phyloP scores from a whole-genome alignment of 1,140 invertebrate genomes.

The Anoplolepis gracilipes region DNA sequence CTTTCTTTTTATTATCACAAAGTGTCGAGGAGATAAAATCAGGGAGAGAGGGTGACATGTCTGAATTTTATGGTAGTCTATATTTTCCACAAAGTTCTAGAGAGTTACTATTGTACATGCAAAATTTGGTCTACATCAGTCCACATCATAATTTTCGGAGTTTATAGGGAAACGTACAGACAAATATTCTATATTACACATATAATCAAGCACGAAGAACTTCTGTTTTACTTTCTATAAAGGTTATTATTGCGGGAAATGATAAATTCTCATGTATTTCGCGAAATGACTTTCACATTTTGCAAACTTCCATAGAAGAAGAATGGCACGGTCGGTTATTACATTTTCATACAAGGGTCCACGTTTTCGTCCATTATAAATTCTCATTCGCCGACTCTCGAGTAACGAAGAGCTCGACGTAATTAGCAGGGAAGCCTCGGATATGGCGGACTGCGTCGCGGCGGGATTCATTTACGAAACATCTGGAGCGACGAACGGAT shows the following conservation, averaged over 20 bases:
- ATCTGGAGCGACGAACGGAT: conserved; percentile 78
- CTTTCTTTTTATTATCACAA: no score
- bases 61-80: no score
- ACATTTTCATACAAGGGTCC: conserved; percentile 65
- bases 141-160: no score
- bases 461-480: conserved; percentile 82
- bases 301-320: conserved; percentile 18
- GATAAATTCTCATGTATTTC: conserved; percentile 20
- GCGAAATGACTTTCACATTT: conserved; percentile 7
- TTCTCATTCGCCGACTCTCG: conserved; percentile 21
- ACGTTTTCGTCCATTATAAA: conserved; percentile 47
- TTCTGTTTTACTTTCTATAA: background rate
- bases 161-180: no score
- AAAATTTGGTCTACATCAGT: no score
- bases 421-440: conserved; percentile 69
- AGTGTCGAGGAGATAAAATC: no score
- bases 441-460: conserved; percentile 60
- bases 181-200: no score
- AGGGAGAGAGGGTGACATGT: no score
- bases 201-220: background rate
- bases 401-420: conserved; percentile 44
- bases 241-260: background rate
- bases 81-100: no score
- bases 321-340: conserved; percentile 32
- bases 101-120: no score